These are phyloP conservation scores for Drosophila acutilabella DNA, from an alignment of 2,888 invertebrate species.

Conservation along the genomic window DNA sequence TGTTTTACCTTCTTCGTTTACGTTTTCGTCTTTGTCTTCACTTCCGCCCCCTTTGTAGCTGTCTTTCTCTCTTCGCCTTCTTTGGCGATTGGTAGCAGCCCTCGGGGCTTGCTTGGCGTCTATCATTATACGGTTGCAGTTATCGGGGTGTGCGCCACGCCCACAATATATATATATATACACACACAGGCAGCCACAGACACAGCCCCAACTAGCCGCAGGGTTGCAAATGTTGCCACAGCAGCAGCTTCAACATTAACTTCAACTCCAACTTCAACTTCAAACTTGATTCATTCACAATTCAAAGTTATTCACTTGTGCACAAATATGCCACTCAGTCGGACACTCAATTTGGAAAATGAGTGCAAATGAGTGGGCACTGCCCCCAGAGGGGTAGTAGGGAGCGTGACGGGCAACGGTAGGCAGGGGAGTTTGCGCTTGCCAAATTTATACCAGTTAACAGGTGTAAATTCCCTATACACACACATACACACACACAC, in stretches of 20 bases:
- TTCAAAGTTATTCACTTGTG: slow-evolving; percentile 67
- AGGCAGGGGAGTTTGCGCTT: slow-evolving; percentile 30
- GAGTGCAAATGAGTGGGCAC: slow-evolving; percentile 33
- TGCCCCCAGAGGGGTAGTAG: slow-evolving; percentile 12
- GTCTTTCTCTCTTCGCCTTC: background rate
- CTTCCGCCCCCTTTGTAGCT: background rate
- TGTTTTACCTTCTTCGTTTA: background rate
- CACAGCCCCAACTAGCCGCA: slow-evolving; percentile 54
- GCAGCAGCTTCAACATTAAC: slow-evolving; percentile 18
- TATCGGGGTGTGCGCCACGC: slow-evolving; percentile 79
- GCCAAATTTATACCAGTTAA: slow-evolving; percentile 63
- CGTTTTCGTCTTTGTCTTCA: background rate
- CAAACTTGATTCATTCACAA: slow-evolving; percentile 49
- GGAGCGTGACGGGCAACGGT: too few species aligned
- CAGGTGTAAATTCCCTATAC: slow-evolving; percentile 36
- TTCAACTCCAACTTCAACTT: slow-evolving; percentile 25
- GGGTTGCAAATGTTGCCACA: slow-evolving; percentile 38
- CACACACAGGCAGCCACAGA: background rate
- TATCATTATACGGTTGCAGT: slow-evolving; percentile 85
- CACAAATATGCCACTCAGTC: slow-evolving; percentile 64
- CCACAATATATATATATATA: slow-evolving; percentile 19
- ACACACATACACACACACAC: background rate
- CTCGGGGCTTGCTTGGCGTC: slow-evolving; percentile 75
- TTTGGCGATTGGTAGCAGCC: slow-evolving; percentile 49
- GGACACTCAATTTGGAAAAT: slow-evolving; percentile 56